Conservation (phyloP, 2,888 invertebrate genomes). For the Agonopterix heracliana region DNA sequence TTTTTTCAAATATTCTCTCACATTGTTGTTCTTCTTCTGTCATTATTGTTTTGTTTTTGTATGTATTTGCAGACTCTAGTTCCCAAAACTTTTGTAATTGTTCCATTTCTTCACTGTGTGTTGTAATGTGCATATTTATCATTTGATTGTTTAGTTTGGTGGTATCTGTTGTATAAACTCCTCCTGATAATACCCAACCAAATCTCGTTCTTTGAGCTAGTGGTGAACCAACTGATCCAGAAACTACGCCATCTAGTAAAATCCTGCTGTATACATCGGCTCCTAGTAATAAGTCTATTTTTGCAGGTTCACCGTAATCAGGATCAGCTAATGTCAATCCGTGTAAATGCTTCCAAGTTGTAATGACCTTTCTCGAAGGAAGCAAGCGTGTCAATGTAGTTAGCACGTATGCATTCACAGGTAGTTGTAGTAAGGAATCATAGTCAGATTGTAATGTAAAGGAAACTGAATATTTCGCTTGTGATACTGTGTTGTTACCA, state of each 20-base stretch:
- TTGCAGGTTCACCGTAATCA: conserved; percentile 9
- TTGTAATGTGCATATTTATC: not conserved
- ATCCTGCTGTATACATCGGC: conserved; percentile 13
- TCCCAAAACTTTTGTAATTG: too few species aligned
- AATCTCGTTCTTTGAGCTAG: conserved; percentile 13
- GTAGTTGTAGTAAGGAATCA: too few species aligned
- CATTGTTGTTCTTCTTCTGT: too few species aligned
- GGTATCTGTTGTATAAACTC: not conserved
- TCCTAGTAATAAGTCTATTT: conserved; percentile 14
- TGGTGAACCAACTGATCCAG: conserved; percentile 4
- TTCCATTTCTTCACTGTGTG: not conserved
- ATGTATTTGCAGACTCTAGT: too few species aligned
- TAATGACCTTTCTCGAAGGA: too few species aligned
- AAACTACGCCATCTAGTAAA: conserved; percentile 12
- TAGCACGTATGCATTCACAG: too few species aligned
- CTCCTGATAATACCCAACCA: conserved; percentile 2
- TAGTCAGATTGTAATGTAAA: too few species aligned
- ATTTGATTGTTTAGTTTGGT: not conserved
- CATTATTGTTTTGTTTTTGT: too few species aligned
- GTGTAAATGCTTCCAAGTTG: conserved; percentile 11
- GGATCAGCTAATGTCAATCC: conserved; percentile 13
- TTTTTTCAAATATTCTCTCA: too few species aligned
- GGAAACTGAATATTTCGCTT: too few species aligned
- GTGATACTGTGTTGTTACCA: too few species aligned
- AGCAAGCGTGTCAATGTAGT: too few species aligned